Base-by-base conservation (phyloP, 2,888 invertebrate genomes). In the Escarpia spicata region DNA sequence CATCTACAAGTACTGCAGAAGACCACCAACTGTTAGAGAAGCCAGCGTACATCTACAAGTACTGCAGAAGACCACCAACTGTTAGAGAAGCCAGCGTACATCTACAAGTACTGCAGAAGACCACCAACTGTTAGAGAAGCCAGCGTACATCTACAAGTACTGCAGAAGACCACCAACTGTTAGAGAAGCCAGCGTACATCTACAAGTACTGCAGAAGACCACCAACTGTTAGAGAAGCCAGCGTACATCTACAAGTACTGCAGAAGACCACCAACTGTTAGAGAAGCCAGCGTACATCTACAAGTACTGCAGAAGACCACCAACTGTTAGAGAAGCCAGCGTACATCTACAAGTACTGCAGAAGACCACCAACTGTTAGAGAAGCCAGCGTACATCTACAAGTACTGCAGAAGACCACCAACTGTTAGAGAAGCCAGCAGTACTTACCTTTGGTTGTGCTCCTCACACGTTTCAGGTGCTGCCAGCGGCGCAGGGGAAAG, bases 381-480 rank as follows among this genome's bases (percentile, higher is more conserved):
- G 12, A 19, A 19, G 60, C 9, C 15, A 19, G 60, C 15, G 60
- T 12, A n/a, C n/a, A n/a, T n/a, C n/a, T n/a, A n/a, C n/a, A n/a
- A 37, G 37, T 60, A 60, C 9, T 60, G 52, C 52, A 52, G 52
- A 52, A 44, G n/a, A 91, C 37, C 3, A 91, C 45, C 91, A 91
- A n/a, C 43, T 89, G 91, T 75, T 2, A 75, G 6, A 75, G 19
- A 26, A 26, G 75, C 26, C 26, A 26, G 75, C 19, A 26, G 19
- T 75, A 75, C 19, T 75, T 26, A 26, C 75, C 75, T 75, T 75
- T 75, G 6, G 19, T 26, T 75, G 75, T 75, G 6, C 91, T 92
- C 90, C 93, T 94, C 9, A 95, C 94, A 93, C 95, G 93, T 92
- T 94, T 95, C 92, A 95, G 93, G 92, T 95, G 95, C 89, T 93